Evolutionary conservation across 2,888 invertebrate genomes (phyloP).

Genomic region (Eucriotettix oculatus): DNA sequence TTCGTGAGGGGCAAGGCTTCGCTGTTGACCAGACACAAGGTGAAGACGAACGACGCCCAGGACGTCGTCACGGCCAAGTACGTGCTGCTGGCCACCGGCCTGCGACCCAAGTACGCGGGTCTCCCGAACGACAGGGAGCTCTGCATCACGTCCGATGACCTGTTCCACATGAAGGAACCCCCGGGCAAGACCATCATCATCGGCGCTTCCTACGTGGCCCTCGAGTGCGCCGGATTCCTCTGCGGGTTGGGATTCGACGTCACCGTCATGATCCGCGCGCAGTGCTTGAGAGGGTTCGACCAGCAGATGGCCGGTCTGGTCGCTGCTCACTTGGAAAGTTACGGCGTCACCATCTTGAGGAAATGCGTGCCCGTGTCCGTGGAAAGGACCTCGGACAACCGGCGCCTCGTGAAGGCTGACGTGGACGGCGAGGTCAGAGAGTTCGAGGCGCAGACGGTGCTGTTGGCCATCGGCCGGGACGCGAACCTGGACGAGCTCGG

Average conservation of each 20-base stretch:
- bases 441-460: conserved; percentile 35
- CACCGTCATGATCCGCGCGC: not conserved
- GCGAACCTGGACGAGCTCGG: conserved; percentile 32
- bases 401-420: not conserved
- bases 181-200: not conserved
- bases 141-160: not conserved
- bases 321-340: too few species aligned
- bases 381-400: too few species aligned
- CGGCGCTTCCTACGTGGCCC: not conserved
- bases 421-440: conserved; percentile 14
- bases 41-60: not conserved
- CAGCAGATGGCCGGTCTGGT: too few species aligned
- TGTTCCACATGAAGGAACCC: not conserved
- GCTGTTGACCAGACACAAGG: not conserved
- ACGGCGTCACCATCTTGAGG: too few species aligned
- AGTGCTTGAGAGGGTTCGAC: too few species aligned
- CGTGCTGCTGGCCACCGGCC: not conserved
- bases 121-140: not conserved
- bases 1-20: not conserved
- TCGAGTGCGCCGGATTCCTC: not conserved
- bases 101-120: not conserved
- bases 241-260: not conserved
- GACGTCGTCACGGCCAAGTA: not conserved
- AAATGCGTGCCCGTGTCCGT: too few species aligned
- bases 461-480: conserved; percentile 36